Conservation (phyloP, 2,113 vertebrate genomes). For the Cynocephalus volans region DNA sequence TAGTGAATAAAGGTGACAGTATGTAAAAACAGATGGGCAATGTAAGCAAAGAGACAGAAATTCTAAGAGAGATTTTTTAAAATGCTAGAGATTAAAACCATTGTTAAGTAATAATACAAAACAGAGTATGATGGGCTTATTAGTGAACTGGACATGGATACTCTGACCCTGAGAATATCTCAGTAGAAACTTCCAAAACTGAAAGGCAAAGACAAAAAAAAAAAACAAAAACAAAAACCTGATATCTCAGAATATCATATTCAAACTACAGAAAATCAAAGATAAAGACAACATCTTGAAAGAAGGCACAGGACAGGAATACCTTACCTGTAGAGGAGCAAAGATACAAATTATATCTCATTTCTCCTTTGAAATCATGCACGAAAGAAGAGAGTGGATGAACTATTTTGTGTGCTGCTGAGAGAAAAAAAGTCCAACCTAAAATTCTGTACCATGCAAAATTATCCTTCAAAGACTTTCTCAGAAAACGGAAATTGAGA, state of each 20-base stretch:
- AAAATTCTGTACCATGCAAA: neutral
- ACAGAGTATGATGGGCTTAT: neutral
- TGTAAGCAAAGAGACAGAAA: neutral
- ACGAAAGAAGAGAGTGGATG: neutral
- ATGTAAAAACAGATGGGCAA: neutral
- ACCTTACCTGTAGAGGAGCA: neutral
- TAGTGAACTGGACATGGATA: neutral
- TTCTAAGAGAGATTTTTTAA: neutral
- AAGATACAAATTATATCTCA: neutral
- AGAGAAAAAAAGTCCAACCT: neutral
- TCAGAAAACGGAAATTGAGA: neutral
- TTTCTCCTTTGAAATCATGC: neutral
- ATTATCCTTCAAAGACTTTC: neutral
- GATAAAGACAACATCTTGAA: neutral
- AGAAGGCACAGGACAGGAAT: neutral
- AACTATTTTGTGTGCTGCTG: neutral
- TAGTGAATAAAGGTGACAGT: neutral
- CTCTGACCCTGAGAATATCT: neutral
- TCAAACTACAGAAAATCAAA: neutral
- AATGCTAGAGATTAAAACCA: neutral
- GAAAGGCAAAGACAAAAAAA: neutral
- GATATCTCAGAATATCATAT: neutral
- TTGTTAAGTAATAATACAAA: neutral
- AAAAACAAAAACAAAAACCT: neutral
- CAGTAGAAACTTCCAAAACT: neutral